Evolutionary conservation across 2,113 vertebrate species (phyloP), one percentile per base, ranked within the genome.

Genomic region (Dromas ardeola): DNA sequence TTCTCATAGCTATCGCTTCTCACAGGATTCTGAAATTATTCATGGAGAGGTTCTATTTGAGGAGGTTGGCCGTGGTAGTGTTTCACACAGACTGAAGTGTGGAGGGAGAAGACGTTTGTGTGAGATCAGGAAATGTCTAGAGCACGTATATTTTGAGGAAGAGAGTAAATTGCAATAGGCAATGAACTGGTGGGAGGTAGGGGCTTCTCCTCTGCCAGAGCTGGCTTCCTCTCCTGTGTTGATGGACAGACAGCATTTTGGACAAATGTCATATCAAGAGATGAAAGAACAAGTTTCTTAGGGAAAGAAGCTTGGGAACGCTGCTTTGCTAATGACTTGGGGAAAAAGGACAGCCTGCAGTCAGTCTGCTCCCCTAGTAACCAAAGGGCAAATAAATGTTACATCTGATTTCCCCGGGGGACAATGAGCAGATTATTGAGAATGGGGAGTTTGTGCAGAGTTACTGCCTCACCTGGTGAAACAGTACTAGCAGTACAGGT

Each of bases 121-220:
- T n/a, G 49, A 61, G 55, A 34, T 62, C 10, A 50, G 36, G 59
- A 53, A 22, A 29, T 17, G n/a, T 26, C 70, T 53, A 19, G 50
- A 62, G 42, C 25, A 11, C 2, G 0, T 1, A 2, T 27, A 12
- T 56, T 8, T 40, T 4, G 14, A 53, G n/a, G 32, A 49, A 77
- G 34, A 45, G 63, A 32, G 22, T 20, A 58, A 83, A 66, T 19
- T 53, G 32, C 22, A 61, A 0, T 6, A 49, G n/a, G 11, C 13
- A 36, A 6, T 42, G 63, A 42, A 45, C 4, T 49, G 61, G 17
- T 61, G 9, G 20, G 56, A 69, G n/a, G 58, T 8, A 55, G 47
- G 7, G 9, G 12, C 40, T 52, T 74, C 29, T 63, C 27, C 72
- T 65, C 50, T 77, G 16, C 45, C 81, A 63, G 71, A 43, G 27